phyloP scores from a whole-genome alignment of 2,113 vertebrate genomes.

The Zootoca vivipara region DNA sequence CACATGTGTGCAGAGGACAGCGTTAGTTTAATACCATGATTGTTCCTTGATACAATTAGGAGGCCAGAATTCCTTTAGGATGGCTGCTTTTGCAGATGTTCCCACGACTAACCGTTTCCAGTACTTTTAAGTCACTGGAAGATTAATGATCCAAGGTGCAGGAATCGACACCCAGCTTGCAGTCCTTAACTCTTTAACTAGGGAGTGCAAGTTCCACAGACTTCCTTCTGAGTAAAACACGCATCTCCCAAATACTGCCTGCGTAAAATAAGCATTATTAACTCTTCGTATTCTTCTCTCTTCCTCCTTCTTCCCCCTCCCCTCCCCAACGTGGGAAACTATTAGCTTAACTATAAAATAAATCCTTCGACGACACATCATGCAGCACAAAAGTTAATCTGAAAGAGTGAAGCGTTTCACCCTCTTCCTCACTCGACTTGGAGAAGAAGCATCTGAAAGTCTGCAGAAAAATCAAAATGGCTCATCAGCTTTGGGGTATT shows the following conservation, averaged over 20 bases:
- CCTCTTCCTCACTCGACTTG: background rate
- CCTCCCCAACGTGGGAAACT: background rate
- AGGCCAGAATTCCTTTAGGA: conserved; percentile 4
- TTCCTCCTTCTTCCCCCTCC: background rate
- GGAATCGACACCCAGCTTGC: conserved; percentile 16
- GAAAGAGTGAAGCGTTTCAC: background rate
- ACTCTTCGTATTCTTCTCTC: background rate
- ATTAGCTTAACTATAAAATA: conserved; percentile 13
- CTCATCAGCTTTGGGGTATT: conserved; percentile 17
- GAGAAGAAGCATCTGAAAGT: background rate
- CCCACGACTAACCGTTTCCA: conserved; percentile 55
- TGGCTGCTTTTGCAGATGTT: conserved; percentile 32
- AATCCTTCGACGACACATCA: background rate
- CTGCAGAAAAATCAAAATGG: conserved; percentile 49
- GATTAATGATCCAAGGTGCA: conserved; percentile 38
- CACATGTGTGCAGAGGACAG: background rate
- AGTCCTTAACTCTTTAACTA: background rate
- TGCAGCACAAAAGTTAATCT: background rate
- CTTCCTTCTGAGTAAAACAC: background rate
- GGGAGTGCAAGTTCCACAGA: background rate
- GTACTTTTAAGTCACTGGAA: conserved; percentile 41
- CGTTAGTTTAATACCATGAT: background rate
- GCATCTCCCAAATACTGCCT: conserved; percentile 19
- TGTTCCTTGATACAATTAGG: background rate
- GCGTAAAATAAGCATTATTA: background rate